phyloP scores from a whole-genome alignment of 2,797 vertebrate species.

The Aulostomus chinensis region DNA sequence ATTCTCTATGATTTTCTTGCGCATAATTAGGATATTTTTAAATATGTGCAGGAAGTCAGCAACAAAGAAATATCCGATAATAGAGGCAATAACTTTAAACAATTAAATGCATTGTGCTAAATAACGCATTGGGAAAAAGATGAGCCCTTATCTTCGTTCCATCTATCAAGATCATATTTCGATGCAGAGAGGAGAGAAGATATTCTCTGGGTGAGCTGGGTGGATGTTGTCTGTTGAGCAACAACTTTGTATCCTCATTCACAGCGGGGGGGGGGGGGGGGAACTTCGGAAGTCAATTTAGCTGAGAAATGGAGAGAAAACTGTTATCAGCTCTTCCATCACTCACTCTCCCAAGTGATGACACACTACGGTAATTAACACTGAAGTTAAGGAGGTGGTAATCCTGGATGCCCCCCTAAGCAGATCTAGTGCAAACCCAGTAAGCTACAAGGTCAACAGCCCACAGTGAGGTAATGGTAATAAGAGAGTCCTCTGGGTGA shows the following conservation, averaged over 20 bases:
- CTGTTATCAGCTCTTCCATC: slow-evolving; percentile 20
- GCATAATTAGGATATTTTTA: too few species aligned
- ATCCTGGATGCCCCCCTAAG: slow-evolving; percentile 40
- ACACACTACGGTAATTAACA: slow-evolving; percentile 52
- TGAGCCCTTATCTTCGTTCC: too few species aligned
- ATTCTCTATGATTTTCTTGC: too few species aligned
- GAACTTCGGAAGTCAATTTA: not conserved
- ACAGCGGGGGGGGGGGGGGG: not conserved
- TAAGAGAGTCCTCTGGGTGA: slow-evolving; percentile 37
- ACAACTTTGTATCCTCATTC: slow-evolving; percentile 12
- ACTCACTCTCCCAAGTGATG: slow-evolving; percentile 39
- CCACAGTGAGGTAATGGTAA: slow-evolving; percentile 50
- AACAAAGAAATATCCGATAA: too few species aligned
- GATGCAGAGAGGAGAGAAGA: too few species aligned
- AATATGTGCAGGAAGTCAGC: too few species aligned
- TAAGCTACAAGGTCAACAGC: slow-evolving; percentile 21
- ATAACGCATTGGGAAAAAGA: too few species aligned
- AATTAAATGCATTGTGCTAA: too few species aligned
- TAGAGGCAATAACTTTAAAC: too few species aligned
- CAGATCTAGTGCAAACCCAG: slow-evolving; percentile 48
- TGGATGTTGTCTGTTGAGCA: not conserved
- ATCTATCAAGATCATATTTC: too few species aligned
- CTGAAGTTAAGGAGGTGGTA: slow-evolving; percentile 55
- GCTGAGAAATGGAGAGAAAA: slow-evolving; percentile 1
- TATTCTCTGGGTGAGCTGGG: too few species aligned